Evolutionary conservation across 2,797 vertebrate species (phyloP).

Genomic region (Chaetophractus vellerosus): DNA sequence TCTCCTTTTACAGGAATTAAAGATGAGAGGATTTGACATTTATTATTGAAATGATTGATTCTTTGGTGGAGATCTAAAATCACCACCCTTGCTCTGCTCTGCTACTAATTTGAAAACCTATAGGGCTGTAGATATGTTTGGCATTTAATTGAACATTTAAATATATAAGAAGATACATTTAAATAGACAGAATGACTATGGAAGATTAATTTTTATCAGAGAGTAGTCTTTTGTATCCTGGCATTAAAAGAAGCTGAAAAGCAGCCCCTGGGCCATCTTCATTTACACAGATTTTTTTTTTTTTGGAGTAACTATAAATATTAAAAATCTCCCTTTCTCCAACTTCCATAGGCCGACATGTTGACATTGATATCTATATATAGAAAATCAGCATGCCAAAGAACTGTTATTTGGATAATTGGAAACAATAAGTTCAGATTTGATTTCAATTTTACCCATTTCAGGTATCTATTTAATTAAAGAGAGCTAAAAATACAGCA

Average conservation of each 20-base stretch:
- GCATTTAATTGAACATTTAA: conserved; percentile 9
- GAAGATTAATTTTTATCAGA: conserved; percentile 3
- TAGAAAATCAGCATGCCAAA: background rate
- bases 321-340: background rate
- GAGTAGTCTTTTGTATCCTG: background rate
- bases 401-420: background rate
- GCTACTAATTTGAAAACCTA: conserved; percentile 35
- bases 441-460: background rate
- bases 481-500: background rate
- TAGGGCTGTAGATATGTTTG: background rate
- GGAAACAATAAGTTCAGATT: background rate
- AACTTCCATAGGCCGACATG: background rate
- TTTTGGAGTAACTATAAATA: background rate
- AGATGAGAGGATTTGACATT: conserved; percentile 26
- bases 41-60: conserved; percentile 55
- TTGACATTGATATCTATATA: background rate
- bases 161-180: background rate
- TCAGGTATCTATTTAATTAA: background rate
- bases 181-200: background rate
- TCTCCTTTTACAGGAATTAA: conserved; percentile 49
- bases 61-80: background rate
- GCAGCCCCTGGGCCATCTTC: background rate
- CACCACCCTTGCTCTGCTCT: background rate
- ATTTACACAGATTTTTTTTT: background rate
- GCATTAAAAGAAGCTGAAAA: background rate